Evolutionary conservation across 1,140 invertebrate genomes (phyloP).

Genomic region (Gonioctena quinquepunctata): DNA sequence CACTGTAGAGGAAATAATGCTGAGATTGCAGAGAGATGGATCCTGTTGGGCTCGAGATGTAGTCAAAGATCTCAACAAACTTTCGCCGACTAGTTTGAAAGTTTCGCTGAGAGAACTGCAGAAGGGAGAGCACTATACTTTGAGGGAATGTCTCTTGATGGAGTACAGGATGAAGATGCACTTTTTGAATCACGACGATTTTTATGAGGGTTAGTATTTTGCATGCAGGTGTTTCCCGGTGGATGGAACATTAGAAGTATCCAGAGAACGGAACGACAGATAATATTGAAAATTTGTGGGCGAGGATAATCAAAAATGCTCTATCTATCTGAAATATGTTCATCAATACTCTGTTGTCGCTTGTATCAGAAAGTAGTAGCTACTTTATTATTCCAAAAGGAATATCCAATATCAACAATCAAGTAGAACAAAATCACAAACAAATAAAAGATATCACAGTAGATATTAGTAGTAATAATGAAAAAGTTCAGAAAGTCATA

Average conservation of each 20-base stretch:
- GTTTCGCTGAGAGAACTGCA: slow-evolving; percentile 78
- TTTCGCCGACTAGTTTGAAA: slow-evolving; percentile 91
- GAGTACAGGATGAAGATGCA: slow-evolving; percentile 48
- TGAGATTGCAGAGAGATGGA: slow-evolving; percentile 70
- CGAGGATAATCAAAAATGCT: no score
- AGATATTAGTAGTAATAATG: no score
- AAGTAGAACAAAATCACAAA: no score
- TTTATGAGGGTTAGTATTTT: background rate
- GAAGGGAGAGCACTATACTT: slow-evolving; percentile 68
- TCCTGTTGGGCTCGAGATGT: slow-evolving; percentile 76
- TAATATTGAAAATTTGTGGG: no score
- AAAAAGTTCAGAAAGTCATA: no score
- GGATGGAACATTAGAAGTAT: background rate
- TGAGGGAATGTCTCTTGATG: slow-evolving; percentile 84
- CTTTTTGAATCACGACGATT: background rate
- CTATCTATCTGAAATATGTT: no score
- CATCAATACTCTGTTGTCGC: no score
- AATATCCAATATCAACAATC: no score
- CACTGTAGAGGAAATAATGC: slow-evolving; percentile 79
- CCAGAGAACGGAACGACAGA: no score
- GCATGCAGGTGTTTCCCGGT: background rate
- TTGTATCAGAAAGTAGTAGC: no score
- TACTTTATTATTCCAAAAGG: no score
- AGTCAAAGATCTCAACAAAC: slow-evolving; percentile 67
- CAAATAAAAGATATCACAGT: no score